phyloP scores from a whole-genome alignment of 1,140 invertebrate species.

The Meloidogyne floridensis region DNA sequence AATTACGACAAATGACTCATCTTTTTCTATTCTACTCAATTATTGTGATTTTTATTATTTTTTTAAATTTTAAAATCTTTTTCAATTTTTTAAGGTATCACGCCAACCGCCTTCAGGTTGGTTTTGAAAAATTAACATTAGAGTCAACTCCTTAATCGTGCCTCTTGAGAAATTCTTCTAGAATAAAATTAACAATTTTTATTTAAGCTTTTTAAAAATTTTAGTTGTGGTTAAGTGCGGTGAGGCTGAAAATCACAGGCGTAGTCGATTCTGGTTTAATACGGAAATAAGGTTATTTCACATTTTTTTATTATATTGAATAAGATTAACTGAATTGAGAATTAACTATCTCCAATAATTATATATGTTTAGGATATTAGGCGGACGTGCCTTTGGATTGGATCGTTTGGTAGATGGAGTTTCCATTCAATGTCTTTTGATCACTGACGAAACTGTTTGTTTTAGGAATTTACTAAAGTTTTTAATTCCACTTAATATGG shows the following conservation, averaged over 20 bases:
- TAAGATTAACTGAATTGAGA: neutral
- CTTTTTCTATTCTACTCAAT: slow-evolving; percentile 65
- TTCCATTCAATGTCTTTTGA: slow-evolving; percentile 60
- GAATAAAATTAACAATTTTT: too few species aligned
- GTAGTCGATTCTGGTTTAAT: slow-evolving; percentile 65
- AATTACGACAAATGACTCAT: slow-evolving; percentile 59
- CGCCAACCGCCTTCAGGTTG: slow-evolving; percentile 35
- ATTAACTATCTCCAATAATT: neutral
- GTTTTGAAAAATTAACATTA: slow-evolving; percentile 19
- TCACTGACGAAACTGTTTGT: slow-evolving; percentile 59
- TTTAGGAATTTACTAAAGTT: neutral
- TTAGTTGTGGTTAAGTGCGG: slow-evolving; percentile 65
- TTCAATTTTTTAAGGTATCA: slow-evolving; percentile 39
- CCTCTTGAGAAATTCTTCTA: too few species aligned
- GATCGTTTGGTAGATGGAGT: slow-evolving; percentile 51
- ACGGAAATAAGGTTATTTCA: slow-evolving; percentile 59
- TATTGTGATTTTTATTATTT: slow-evolving; percentile 39
- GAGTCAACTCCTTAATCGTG: too few species aligned
- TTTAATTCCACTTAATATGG: too few species aligned
- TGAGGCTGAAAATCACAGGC: slow-evolving; percentile 64
- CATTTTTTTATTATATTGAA: neutral
- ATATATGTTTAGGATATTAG: slow-evolving; percentile 55
- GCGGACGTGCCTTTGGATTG: slow-evolving; percentile 61
- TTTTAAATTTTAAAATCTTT: too few species aligned
- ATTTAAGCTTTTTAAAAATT: slow-evolving; percentile 21